phyloP scores from a whole-genome alignment of 2,888 invertebrate genomes.

The Fragum fragum region DNA sequence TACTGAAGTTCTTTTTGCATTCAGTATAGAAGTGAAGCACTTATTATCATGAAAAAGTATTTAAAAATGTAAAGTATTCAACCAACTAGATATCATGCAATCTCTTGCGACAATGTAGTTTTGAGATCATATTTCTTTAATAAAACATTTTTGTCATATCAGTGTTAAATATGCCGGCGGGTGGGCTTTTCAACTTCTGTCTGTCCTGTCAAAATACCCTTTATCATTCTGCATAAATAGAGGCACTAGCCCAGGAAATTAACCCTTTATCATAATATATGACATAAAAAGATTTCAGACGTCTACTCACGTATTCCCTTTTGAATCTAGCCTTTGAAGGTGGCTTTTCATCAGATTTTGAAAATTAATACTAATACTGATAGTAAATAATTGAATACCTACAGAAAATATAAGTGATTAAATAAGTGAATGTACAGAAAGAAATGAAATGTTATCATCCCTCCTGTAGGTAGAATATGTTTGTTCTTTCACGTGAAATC shows the following conservation, averaged over 20 bases:
- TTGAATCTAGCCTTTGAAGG: no score
- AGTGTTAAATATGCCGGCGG: conserved; percentile 3
- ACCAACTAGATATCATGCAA: conserved; percentile 1
- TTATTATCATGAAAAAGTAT: conserved; percentile 3
- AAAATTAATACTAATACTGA: no score
- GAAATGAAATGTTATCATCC: no score
- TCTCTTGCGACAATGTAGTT: conserved; percentile 1
- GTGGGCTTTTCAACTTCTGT: conserved; percentile 4
- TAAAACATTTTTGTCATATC: conserved; percentile 6
- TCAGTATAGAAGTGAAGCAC: not conserved
- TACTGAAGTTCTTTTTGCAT: no score
- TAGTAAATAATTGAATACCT: no score
- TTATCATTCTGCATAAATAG: not conserved
- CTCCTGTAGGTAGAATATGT: no score
- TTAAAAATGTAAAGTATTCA: not conserved
- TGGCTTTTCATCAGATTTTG: no score
- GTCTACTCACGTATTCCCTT: no score
- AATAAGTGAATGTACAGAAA: no score
- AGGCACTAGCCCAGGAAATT: not conserved
- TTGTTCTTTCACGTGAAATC: no score
- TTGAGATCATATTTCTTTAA: not conserved
- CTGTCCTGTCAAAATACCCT: not conserved
- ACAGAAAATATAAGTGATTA: no score
- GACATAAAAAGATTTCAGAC: no score
- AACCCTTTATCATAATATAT: not conserved